Conservation (phyloP, 2,113 vertebrate species). For the Eulemur macaco region DNA sequence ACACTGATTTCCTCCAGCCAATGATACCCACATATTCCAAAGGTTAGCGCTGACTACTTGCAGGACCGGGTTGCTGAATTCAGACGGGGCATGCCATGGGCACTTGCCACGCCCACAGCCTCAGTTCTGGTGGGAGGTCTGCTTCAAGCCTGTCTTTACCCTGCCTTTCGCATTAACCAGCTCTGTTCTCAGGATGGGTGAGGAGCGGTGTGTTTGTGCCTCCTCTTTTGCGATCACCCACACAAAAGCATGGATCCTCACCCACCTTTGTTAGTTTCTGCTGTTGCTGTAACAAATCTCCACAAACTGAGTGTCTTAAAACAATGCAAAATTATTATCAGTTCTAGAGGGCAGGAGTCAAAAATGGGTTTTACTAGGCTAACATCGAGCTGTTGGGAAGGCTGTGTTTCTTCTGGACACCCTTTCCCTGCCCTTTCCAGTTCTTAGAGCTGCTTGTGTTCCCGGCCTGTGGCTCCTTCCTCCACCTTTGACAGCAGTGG, state of each 20-base stretch:
- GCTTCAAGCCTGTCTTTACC: too few species aligned
- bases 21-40: neutral
- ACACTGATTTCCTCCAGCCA: neutral
- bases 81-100: fast-evolving
- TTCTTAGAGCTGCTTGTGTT: neutral
- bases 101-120: neutral
- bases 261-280: neutral
- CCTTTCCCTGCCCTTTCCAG: neutral
- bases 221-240: neutral
- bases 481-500: neutral
- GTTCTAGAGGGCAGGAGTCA: neutral
- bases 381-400: neutral
- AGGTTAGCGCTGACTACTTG: neutral
- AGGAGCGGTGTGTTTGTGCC: neutral
- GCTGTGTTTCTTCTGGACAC: neutral
- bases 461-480: neutral
- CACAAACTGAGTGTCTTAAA: neutral
- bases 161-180: fast-evolving
- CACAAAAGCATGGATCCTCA: neutral
- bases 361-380: neutral
- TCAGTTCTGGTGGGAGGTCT: fast-evolving
- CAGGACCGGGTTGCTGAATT: neutral
- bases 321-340: neutral
- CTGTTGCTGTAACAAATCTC: neutral
- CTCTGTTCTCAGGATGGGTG: neutral